Evolutionary conservation across 2,888 invertebrate genomes (phyloP).

Genomic region (Eupithecia centaureata): DNA sequence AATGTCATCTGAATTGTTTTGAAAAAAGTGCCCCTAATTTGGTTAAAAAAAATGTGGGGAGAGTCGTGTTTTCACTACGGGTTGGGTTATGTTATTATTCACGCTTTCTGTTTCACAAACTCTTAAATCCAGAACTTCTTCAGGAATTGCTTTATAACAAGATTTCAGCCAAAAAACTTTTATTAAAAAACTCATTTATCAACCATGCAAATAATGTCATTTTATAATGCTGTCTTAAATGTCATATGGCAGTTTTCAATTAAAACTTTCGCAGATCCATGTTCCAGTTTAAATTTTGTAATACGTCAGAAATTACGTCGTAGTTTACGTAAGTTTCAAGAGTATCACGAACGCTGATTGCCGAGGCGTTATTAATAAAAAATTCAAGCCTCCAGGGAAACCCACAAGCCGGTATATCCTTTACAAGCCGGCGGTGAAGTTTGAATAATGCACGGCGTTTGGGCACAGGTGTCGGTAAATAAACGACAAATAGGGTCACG

Average conservation of each 20-base stretch:
- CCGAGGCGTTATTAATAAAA: conserved; percentile 5
- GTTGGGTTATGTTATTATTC: too few relatives aligned
- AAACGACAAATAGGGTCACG: conserved; percentile 5
- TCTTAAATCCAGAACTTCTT: too few relatives aligned
- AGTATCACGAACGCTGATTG: not conserved
- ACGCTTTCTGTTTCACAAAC: too few relatives aligned
- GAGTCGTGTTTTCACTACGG: too few relatives aligned
- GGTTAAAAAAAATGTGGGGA: too few relatives aligned
- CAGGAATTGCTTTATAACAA: too few relatives aligned
- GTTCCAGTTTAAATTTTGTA: not conserved
- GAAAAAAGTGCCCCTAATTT: too few relatives aligned
- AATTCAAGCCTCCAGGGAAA: not conserved
- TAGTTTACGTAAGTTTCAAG: not conserved
- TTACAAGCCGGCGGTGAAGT: not conserved
- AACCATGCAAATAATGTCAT: too few relatives aligned
- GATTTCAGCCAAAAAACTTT: too few relatives aligned
- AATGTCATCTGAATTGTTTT: too few relatives aligned
- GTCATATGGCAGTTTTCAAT: not conserved
- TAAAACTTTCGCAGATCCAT: not conserved
- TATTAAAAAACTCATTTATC: too few relatives aligned
- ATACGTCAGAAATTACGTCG: not conserved
- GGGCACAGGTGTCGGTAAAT: conserved; percentile 17
- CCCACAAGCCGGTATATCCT: not conserved
- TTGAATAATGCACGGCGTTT: conserved; percentile 13
- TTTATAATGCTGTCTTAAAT: too few relatives aligned